Base-by-base conservation (phyloP, 2,888 invertebrate genomes). In the Sphaerophoria rueppellii region DNA sequence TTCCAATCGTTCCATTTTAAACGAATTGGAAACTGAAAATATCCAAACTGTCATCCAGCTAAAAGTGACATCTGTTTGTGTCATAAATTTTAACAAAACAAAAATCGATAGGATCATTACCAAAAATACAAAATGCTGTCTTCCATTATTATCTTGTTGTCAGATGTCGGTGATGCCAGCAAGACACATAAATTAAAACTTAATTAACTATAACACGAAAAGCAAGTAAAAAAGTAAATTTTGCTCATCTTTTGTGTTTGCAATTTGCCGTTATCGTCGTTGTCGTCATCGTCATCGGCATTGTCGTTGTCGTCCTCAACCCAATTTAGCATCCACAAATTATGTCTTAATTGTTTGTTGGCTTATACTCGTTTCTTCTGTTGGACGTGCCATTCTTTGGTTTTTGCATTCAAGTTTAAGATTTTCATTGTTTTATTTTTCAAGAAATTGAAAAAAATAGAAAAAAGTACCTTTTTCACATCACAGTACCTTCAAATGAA, bases 271-370 rank as follows among this genome's bases (percentile, higher is more conserved):
- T 24, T 24, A 24, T 24, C 24, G 24, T 24, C 24, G 24, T 24
- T 24, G 24, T 16, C 37, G 50, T 65, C 50, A 50, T 50, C 65
- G 24, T 24, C 24, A 24, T 24, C 24, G 24, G 1, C 24, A 24
- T 24, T 24, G 24, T 24, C 24, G 24, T 24, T 24, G 24, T 16
- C 37, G 50, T 65, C 50, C 65, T 50, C 65, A 65, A 65, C 65
- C 65, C 50, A 65, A 65, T 65, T 65, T 50, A 65, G n/a, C 65
- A 50, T 65, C 24, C 50, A 65, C 50, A 65, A 65, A 65, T 65
- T 65, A 65, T 48, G 16, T 50, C 35, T 50, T 65, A 35, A 65
- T 65, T 65, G 65, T 65, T 65, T 50, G 37, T 50, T 65, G 37
- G 48, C 50, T 63, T 50, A 34, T 24, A 24, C 24, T 24, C 24